phyloP scores from a whole-genome alignment of 1,140 invertebrate genomes.

The Gryon sp. region DNA sequence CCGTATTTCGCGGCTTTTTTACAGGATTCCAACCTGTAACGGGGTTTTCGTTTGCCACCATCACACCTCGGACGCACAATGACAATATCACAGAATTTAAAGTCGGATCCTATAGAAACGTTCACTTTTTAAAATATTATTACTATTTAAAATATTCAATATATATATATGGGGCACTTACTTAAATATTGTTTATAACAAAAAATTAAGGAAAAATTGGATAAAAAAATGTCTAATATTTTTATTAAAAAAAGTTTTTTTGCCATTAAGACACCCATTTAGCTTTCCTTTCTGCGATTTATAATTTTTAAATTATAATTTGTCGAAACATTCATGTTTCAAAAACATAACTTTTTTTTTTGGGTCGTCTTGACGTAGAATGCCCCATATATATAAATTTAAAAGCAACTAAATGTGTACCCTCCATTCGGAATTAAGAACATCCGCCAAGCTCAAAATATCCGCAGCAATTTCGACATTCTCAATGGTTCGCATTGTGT shows the following conservation, averaged over 20 bases:
- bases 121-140: too few relatives aligned
- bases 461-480: slow-evolving; percentile 81
- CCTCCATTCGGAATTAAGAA: slow-evolving; percentile 84
- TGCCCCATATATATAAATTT: too few relatives aligned
- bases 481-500: slow-evolving; percentile 83
- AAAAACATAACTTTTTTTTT: too few relatives aligned
- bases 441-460: slow-evolving; percentile 83
- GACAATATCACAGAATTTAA: slow-evolving; percentile 71
- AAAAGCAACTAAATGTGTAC: slow-evolving; percentile 73
- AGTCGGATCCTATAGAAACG: slow-evolving; percentile 72
- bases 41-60: slow-evolving; percentile 85
- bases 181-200: too few relatives aligned
- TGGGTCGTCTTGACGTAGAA: too few relatives aligned
- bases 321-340: too few relatives aligned
- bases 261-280: too few relatives aligned
- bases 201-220: slow-evolving; percentile 5
- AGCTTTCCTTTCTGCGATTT: too few relatives aligned
- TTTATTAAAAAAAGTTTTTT: too few relatives aligned
- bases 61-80: slow-evolving; percentile 83
- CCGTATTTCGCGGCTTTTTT: slow-evolving; percentile 79
- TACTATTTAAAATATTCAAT: too few relatives aligned
- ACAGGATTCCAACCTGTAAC: slow-evolving; percentile 86
- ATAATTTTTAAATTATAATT: too few relatives aligned
- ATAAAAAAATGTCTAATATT: background rate
- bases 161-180: too few relatives aligned